phyloP scores from a whole-genome alignment of 2,113 vertebrate genomes.

The Sorex fumeus region DNA sequence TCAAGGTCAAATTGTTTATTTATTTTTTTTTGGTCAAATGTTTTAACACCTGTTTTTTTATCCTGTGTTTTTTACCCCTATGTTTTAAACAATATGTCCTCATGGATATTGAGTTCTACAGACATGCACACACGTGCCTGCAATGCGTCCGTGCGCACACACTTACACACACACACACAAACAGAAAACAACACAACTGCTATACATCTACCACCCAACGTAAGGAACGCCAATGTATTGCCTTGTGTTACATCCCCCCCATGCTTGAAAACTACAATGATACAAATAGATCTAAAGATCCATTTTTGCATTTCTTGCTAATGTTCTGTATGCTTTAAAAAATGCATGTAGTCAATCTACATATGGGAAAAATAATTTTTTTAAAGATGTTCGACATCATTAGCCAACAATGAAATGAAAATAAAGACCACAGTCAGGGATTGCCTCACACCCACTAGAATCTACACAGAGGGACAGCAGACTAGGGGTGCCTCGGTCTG shows the following conservation, averaged over 20 bases:
- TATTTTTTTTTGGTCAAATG: too few species aligned
- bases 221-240: constrained; percentile 1
- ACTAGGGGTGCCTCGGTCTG: not conserved
- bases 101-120: not conserved
- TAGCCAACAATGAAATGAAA: not conserved
- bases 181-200: not conserved
- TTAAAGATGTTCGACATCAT: not conserved
- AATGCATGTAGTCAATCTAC: not conserved
- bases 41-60: too few species aligned
- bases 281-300: not conserved
- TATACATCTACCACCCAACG: not conserved
- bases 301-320: not conserved
- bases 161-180: not conserved
- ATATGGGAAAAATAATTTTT: not conserved
- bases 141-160: too few species aligned
- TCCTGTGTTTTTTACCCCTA: too few species aligned
- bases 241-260: not conserved
- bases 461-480: not conserved
- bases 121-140: not conserved
- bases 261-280: constrained; percentile 45
- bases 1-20: too few species aligned
- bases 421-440: constrained; percentile 36
- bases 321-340: constrained; percentile 27
- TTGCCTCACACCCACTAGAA: not conserved
- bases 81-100: too few species aligned